phyloP scores from a whole-genome alignment of 2,113 vertebrate genomes.

The Cygnus buccinator region DNA sequence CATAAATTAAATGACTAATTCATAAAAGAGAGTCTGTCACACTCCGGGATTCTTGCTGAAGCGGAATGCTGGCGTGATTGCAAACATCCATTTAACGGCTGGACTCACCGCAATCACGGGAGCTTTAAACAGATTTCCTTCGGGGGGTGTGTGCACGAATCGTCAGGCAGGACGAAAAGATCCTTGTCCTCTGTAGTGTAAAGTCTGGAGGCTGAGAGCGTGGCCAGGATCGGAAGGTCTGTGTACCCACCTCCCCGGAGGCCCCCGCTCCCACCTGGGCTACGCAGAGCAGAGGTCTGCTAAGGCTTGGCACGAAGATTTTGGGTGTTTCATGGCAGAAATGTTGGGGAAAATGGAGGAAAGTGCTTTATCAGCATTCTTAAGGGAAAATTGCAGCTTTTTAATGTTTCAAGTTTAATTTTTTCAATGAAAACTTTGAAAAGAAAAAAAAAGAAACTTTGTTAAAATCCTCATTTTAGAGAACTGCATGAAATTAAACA shows the following conservation, averaged over 20 bases:
- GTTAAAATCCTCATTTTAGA: neutral
- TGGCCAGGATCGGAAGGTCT: neutral
- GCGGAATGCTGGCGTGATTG: conserved; percentile 64
- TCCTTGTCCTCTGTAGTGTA: neutral
- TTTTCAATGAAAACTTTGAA: neutral
- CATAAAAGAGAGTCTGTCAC: conserved; percentile 52
- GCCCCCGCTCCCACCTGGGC: rapidly evolving
- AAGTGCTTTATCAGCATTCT: neutral
- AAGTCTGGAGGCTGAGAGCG: neutral
- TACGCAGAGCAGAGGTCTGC: neutral
- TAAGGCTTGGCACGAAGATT: neutral
- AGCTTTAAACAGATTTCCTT: conserved; percentile 3
- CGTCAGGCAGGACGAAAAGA: conserved; percentile 23
- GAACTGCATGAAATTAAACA: neutral
- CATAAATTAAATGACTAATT: conserved; percentile 64
- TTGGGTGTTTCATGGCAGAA: neutral
- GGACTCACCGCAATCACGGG: neutral
- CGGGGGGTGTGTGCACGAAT: neutral
- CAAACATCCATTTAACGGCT: conserved; percentile 39
- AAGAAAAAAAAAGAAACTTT: neutral
- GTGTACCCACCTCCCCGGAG: neutral
- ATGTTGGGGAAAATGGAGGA: neutral
- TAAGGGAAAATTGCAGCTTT: neutral
- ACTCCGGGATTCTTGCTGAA: neutral
- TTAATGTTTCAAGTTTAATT: neutral